Base-by-base conservation (phyloP, 1,140 invertebrate species). In the Cylas formicarius region DNA sequence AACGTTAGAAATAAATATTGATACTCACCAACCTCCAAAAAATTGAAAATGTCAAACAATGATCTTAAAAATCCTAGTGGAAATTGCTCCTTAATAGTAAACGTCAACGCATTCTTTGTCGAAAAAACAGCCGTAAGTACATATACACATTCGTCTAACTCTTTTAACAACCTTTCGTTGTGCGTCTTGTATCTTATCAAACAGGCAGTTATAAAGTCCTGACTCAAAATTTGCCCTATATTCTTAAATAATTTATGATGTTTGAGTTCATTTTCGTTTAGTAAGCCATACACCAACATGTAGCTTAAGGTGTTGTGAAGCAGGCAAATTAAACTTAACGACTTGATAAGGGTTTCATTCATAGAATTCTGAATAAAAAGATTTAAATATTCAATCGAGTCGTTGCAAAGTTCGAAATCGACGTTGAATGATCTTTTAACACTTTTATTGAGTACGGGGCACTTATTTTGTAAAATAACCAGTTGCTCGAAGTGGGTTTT, bases 401-500 rank as follows among this genome's bases (percentile, higher is more conserved):
- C 21, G 11, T 22, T 33, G n/a, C 35, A n/a, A 3, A 31, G 21
- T 14, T 47, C 37, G n/a, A 14, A 14, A 10, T 51, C 39, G 3
- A 40, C 17, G 14, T 44, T 42, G 36, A 41, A 44, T 29, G 22
- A 38, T 20, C 18, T 45, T 29, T 44, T 44, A 9, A 22, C 4
- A 18, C 8, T n/a, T n/a, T 24, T 41, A 18, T 42, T 8, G 10
- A 29, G 19, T 37, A 17, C 9, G n/a, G 22, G 19, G 21, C 10
- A 32, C 11, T 6, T 18, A 13, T 26, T 9, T 16, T 6, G 13
- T 28, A 34, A 41, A 44, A 20, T 48, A 14, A n/a, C n/a, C 18
- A 31, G 31, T n/a, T 40, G 20, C 8, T 58, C 52, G 40, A 60
- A 57, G 14, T 27, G 34, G 22, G 44, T 51, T 36, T 45, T 56